Percentiles rank a stretch among this genome's conserved stretches.
These are phyloP conservation scores for Plagiodera versicolora DNA, from an alignment of 2,888 invertebrate species.

Conservation along the genomic window DNA sequence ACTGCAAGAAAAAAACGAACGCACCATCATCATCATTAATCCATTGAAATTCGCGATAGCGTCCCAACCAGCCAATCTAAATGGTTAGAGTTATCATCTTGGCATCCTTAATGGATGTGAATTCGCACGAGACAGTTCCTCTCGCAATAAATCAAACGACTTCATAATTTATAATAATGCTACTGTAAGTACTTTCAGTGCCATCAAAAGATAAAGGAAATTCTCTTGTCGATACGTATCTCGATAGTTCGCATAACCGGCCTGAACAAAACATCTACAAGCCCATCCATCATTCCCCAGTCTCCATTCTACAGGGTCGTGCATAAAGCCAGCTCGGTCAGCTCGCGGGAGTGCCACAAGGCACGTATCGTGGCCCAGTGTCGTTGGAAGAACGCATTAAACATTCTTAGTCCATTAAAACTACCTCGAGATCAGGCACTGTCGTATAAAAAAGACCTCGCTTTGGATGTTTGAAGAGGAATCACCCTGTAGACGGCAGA, in stretches of 20 bases:
- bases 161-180: constrained; percentile 21
- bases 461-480: no score
- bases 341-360: no score
- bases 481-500: constrained; percentile 30
- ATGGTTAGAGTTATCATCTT: constrained; percentile 16
- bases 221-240: constrained; percentile 29
- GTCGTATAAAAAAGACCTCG: no score
- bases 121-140: constrained; percentile 13
- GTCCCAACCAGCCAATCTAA: constrained; percentile 2
- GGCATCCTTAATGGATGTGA: constrained; percentile 10
- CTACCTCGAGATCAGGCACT: no score
- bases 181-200: constrained; percentile 14
- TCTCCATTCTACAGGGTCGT: neutral
- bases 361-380: no score
- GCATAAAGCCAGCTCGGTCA: no score
- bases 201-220: constrained; percentile 29
- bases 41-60: neutral
- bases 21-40: neutral
- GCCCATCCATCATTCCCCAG: constrained; percentile 36
- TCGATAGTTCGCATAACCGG: constrained; percentile 19
- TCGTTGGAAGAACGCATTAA: no score
- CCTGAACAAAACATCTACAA: constrained; percentile 28
- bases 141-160: constrained; percentile 16
- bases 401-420: no score
- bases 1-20: neutral